A percentile compares a stretch with the other conserved stretches of the same genome.
These are phyloP conservation scores for Pardosa pseudoannulata DNA, from an alignment of 2,888 invertebrate genomes.

Conservation along the genomic window DNA sequence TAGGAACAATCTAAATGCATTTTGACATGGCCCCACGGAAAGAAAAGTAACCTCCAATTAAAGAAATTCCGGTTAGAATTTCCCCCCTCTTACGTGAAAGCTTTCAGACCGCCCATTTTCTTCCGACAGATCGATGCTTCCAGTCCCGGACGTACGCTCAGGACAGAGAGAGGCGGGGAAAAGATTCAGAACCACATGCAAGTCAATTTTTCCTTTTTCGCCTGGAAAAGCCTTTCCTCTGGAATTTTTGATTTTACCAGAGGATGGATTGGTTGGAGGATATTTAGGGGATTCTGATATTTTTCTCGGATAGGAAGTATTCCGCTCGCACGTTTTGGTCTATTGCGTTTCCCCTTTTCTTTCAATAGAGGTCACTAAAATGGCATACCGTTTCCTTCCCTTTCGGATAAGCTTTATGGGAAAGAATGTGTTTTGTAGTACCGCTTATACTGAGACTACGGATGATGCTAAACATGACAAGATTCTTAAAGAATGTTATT, in stretches of 20 bases:
- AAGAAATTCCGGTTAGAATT: neutral
- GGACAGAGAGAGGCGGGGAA: constrained; percentile 2
- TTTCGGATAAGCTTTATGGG: no score
- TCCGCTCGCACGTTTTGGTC: no score
- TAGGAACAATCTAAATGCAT: neutral
- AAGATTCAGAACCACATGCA: constrained; percentile 4
- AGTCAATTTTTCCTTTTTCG: neutral
- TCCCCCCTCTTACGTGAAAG: neutral
- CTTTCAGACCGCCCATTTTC: neutral
- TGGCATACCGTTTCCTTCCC: no score
- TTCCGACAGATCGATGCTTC: neutral
- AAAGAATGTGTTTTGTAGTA: no score
- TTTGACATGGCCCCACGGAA: neutral
- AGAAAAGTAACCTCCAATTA: constrained; percentile 12
- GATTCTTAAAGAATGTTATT: no score
- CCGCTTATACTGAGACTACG: no score
- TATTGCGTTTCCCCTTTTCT: no score
- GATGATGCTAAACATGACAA: no score
- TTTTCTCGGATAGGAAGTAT: no score
- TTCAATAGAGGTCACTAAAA: no score
- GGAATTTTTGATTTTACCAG: neutral
- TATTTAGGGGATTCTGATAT: neutral
- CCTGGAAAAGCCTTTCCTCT: neutral
- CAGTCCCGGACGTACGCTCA: neutral
- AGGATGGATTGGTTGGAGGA: neutral